Percentiles rank a stretch among this genome's conserved stretches.
phyloP scores from a whole-genome alignment of 2,888 invertebrate species.

The Gastracanthus pulcherrimus region DNA sequence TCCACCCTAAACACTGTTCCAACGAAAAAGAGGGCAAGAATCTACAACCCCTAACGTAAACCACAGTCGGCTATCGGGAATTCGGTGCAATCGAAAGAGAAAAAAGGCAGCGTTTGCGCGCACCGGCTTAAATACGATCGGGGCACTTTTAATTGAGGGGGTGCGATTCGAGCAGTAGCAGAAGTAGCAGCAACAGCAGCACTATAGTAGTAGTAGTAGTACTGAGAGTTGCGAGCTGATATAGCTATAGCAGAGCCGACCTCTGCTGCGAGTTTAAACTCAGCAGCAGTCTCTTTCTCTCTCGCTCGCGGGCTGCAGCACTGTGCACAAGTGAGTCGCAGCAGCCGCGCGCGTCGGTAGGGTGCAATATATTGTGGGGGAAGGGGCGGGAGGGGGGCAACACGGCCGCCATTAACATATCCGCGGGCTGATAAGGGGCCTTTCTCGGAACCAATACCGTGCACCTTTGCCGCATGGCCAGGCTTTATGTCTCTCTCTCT shows the following conservation, averaged over 20 bases:
- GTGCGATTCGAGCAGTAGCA: slow-evolving; percentile 29
- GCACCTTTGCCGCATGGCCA: slow-evolving; percentile 51
- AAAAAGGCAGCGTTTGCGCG: not conserved
- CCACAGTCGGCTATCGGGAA: slow-evolving; percentile 20
- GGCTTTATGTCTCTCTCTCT: slow-evolving; percentile 25
- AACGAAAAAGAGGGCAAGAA: too few relatives aligned
- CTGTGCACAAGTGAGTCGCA: slow-evolving; percentile 25
- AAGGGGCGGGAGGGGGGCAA: slow-evolving; percentile 61
- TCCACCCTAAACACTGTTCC: too few relatives aligned
- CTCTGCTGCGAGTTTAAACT: not conserved
- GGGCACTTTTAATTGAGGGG: slow-evolving; percentile 53
- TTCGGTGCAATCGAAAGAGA: not conserved
- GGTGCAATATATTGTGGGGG: slow-evolving; percentile 51
- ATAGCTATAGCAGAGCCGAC: not conserved
- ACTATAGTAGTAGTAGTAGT: too few relatives aligned
- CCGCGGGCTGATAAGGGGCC: slow-evolving; percentile 74
- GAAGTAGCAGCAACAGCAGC: too few relatives aligned
- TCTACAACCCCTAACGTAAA: too few relatives aligned
- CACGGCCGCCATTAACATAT: slow-evolving; percentile 77
- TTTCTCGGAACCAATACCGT: slow-evolving; percentile 76
- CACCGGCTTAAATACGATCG: slow-evolving; percentile 39
- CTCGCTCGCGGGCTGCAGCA: not conserved
- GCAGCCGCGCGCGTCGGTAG: slow-evolving; percentile 18
- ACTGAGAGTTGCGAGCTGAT: slow-evolving; percentile 3
- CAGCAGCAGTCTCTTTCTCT: too few relatives aligned